Evolutionary conservation across 1,140 invertebrate species (phyloP).

Genomic region (Hyles vespertilio): DNA sequence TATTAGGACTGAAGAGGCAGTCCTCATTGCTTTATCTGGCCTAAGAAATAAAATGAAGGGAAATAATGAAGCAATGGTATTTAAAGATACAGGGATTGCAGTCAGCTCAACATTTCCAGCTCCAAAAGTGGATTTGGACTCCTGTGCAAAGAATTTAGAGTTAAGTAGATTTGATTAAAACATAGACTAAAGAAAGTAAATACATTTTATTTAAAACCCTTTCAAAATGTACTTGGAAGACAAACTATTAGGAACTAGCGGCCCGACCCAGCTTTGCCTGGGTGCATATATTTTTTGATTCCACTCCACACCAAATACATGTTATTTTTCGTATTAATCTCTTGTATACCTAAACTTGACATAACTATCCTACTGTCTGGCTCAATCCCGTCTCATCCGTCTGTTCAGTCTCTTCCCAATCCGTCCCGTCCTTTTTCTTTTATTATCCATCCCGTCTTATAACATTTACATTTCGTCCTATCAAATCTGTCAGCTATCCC

Average conservation of each 20-base stretch:
- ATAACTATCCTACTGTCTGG: too few species aligned
- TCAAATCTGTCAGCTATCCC: too few species aligned
- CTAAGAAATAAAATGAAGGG: conserved; percentile 81
- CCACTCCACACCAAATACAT: too few species aligned
- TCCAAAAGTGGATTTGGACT: conserved; percentile 26
- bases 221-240: conserved; percentile 30
- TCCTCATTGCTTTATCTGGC: conserved; percentile 87
- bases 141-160: conserved; percentile 41
- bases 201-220: conserved; percentile 29
- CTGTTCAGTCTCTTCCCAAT: too few species aligned
- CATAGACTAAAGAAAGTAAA: conserved; percentile 20
- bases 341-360: too few species aligned
- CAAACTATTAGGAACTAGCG: conserved; percentile 25
- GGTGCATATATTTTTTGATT: too few species aligned
- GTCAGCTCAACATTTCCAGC: conserved; percentile 62
- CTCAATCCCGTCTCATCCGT: too few species aligned
- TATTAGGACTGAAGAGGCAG: conserved; percentile 97
- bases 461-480: too few species aligned
- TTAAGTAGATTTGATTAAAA: conserved; percentile 74
- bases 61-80: conserved; percentile 71
- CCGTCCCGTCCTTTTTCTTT: too few species aligned
- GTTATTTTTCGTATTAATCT: too few species aligned
- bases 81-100: conserved; percentile 72
- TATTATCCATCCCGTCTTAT: too few species aligned
- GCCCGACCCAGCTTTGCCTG: too few species aligned